These are phyloP conservation scores for Dicyrtoma fusca DNA, from an alignment of 2,888 invertebrate species.

Conservation along the genomic window DNA sequence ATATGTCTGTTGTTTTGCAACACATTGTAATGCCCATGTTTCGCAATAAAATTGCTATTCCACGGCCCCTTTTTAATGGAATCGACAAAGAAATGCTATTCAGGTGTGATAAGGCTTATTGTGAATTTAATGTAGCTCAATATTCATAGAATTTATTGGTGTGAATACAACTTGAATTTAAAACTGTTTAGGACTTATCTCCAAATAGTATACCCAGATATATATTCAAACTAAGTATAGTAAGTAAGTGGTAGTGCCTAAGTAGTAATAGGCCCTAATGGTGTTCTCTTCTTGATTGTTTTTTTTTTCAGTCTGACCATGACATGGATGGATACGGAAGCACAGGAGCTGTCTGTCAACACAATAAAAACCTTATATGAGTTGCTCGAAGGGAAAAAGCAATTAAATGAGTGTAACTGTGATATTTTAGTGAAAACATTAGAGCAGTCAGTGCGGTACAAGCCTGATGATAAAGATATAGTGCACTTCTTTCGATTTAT, in stretches of 20 bases:
- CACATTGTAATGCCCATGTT: slow-evolving; percentile 13
- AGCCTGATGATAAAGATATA: slow-evolving; percentile 10
- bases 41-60: slow-evolving; percentile 2
- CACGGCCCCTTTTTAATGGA: slow-evolving; percentile 8
- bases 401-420: slow-evolving; percentile 9
- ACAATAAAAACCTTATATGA: not conserved
- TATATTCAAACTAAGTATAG: too few relatives aligned
- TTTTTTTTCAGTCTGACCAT: slow-evolving; percentile 13
- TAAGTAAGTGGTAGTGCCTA: too few relatives aligned
- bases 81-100: slow-evolving; percentile 23
- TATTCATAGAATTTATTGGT: too few relatives aligned
- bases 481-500: slow-evolving; percentile 8
- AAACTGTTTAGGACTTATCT: too few relatives aligned
- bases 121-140: not conserved
- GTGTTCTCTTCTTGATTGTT: not conserved
- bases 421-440: slow-evolving; percentile 6
- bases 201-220: too few relatives aligned
- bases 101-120: too few relatives aligned
- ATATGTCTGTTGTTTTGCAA: not conserved
- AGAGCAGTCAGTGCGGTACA: slow-evolving; percentile 4
- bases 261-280: too few relatives aligned
- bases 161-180: too few relatives aligned
- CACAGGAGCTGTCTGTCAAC: not conserved
- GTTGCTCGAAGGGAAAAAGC: slow-evolving; percentile 4
- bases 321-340: slow-evolving; percentile 17